A percentile compares a stretch with the other conserved stretches of the same genome.
Conservation (phyloP, 1,140 invertebrate genomes). For the Musca domestica region DNA sequence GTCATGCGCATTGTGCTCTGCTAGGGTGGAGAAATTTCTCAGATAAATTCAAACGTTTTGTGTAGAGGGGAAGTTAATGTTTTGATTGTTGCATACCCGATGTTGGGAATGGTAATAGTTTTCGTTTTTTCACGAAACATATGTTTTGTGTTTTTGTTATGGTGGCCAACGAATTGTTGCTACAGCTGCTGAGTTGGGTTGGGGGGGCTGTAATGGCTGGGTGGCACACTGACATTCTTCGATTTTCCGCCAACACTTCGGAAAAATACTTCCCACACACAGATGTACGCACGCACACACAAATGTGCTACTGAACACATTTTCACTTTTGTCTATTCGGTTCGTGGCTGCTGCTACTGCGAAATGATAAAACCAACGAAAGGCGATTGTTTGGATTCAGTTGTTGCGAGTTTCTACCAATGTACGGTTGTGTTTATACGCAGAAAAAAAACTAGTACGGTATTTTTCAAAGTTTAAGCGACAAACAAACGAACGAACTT, state of each 20-base stretch:
- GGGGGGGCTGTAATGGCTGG: not conserved
- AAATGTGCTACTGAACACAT: too few species aligned
- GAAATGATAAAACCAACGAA: constrained; percentile 47
- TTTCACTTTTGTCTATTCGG: too few species aligned
- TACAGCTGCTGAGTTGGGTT: not conserved
- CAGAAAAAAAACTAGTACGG: not conserved
- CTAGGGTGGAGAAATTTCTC: not conserved
- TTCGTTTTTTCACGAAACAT: not conserved
- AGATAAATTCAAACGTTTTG: not conserved
- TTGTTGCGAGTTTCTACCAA: constrained; percentile 51
- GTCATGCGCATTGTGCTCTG: not conserved
- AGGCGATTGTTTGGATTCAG: constrained; percentile 53
- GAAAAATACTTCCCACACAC: too few species aligned
- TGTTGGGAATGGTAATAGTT: not conserved
- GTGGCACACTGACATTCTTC: not conserved
- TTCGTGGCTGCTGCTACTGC: not conserved
- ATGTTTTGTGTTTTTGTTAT: constrained; percentile 14
- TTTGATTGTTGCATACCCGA: not conserved
- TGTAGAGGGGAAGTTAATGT: constrained; percentile 2
- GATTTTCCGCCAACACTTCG: not conserved
- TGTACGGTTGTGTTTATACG: constrained; percentile 31
- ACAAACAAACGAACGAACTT: not conserved
- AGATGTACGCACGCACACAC: too few species aligned
- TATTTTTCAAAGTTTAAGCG: not conserved
- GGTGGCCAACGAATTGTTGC: too few species aligned